These are phyloP conservation scores for Antennarius maculatus DNA, from an alignment of 2,797 vertebrate species.

Conservation along the genomic window DNA sequence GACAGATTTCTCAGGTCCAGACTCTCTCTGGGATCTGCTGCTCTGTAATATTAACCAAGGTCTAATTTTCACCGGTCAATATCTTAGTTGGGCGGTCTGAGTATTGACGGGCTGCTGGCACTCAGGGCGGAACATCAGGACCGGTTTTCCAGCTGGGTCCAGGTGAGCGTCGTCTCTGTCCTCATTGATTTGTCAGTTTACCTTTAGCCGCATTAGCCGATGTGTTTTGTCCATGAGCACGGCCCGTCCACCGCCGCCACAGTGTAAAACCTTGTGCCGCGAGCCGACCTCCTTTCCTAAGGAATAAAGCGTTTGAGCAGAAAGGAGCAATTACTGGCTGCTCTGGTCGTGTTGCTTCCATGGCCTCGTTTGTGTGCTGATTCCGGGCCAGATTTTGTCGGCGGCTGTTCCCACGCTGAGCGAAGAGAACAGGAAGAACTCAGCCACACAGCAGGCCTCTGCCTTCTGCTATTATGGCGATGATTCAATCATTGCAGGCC, in stretches of 20 bases:
- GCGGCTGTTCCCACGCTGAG: constrained; percentile 74
- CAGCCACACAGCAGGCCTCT: constrained; percentile 69
- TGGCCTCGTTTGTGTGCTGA: constrained; percentile 62
- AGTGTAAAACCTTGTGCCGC: constrained; percentile 35
- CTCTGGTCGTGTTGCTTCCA: constrained; percentile 50
- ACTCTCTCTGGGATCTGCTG: constrained; percentile 6
- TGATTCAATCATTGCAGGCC: constrained; percentile 76
- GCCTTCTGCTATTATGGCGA: constrained; percentile 79
- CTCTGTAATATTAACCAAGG: constrained; percentile 29
- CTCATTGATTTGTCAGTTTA: constrained; percentile 51
- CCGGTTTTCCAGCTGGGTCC: not conserved
- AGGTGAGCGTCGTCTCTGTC: constrained; percentile 25
- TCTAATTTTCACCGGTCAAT: constrained; percentile 55
- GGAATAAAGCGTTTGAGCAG: constrained; percentile 35
- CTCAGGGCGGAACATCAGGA: constrained; percentile 26
- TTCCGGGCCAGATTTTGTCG: constrained; percentile 70
- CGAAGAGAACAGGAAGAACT: constrained; percentile 77
- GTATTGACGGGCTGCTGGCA: constrained; percentile 32
- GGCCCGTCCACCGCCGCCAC: constrained; percentile 21
- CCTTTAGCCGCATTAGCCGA: constrained; percentile 36
- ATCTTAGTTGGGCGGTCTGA: constrained; percentile 31
- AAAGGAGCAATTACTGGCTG: constrained; percentile 66
- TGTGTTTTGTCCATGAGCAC: not conserved
- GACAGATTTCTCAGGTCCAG: constrained; percentile 17
- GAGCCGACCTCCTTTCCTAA: constrained; percentile 40